phyloP scores from a whole-genome alignment of 1,140 invertebrate genomes.

The Drosophila nannoptera region DNA sequence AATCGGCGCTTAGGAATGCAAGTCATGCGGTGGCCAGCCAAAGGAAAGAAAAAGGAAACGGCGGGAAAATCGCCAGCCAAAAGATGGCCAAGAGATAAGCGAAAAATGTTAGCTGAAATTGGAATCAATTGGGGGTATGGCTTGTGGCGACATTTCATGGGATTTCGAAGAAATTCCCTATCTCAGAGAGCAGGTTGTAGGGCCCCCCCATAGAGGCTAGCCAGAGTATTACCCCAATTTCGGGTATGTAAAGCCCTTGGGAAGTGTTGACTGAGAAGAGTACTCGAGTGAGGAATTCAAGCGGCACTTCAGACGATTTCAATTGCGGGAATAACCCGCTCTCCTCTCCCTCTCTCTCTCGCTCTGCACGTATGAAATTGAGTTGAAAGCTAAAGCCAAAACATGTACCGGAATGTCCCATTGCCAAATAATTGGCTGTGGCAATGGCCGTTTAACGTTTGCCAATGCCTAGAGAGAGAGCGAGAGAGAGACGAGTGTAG shows the following conservation, averaged over 20 bases:
- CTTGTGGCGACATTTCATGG: too few relatives aligned
- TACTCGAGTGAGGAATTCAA: too few relatives aligned
- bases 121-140: too few relatives aligned
- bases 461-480: background rate
- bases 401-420: slow-evolving; percentile 40
- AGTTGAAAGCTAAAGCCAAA: slow-evolving; percentile 20
- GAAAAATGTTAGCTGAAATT: too few relatives aligned
- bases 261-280: too few relatives aligned
- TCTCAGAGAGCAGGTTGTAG: too few relatives aligned
- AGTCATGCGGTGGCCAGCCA: slow-evolving; percentile 10
- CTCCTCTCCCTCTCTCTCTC: too few relatives aligned
- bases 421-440: slow-evolving; percentile 46
- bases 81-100: too few relatives aligned
- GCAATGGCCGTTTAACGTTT: slow-evolving; percentile 29
- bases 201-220: too few relatives aligned
- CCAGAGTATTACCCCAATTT: too few relatives aligned
- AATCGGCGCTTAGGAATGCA: slow-evolving; percentile 24
- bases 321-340: background rate
- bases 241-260: too few relatives aligned
- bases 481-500: background rate
- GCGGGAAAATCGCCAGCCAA: background rate
- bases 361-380: background rate
- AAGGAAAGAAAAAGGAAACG: background rate
- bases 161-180: too few relatives aligned
- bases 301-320: background rate